Evolutionary conservation across 2,888 invertebrate genomes (phyloP).

Genomic region (Achlya flavicornis): DNA sequence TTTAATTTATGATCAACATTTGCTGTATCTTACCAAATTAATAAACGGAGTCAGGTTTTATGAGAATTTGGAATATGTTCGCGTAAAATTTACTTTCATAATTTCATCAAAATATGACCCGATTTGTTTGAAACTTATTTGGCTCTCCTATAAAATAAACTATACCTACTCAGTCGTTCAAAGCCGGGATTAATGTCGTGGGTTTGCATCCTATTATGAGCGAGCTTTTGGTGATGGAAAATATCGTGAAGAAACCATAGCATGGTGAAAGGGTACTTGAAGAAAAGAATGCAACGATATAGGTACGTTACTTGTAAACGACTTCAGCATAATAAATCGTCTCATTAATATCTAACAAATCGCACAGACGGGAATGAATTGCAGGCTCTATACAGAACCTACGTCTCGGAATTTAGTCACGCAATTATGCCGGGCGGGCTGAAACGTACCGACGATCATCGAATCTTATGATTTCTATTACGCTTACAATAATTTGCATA

Average conservation of each 20-base stretch:
- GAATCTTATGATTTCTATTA: constrained; percentile 58
- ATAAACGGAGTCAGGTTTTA: constrained; percentile 34
- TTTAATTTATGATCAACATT: constrained; percentile 43
- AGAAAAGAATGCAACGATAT: too few species aligned
- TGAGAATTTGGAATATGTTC: background rate
- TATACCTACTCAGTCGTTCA: too few species aligned
- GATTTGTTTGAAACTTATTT: too few species aligned
- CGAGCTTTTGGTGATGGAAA: too few species aligned
- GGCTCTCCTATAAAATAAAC: too few species aligned
- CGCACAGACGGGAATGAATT: constrained; percentile 62
- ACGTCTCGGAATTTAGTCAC: constrained; percentile 65
- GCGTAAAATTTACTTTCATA: background rate
- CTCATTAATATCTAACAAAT: constrained; percentile 63
- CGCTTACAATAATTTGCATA: constrained; percentile 55
- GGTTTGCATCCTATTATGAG: too few species aligned
- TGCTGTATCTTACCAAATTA: constrained; percentile 38
- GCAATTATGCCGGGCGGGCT: constrained; percentile 60
- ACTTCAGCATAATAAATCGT: too few species aligned
- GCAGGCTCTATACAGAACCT: constrained; percentile 59
- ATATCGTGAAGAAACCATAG: too few species aligned
- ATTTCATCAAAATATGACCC: too few species aligned
- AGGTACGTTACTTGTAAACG: constrained; percentile 27
- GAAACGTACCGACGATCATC: constrained; percentile 47
- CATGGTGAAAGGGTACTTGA: too few species aligned
- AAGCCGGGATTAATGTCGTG: too few species aligned